phyloP scores from a whole-genome alignment of 2,888 invertebrate species.

The Notodromas monacha region DNA sequence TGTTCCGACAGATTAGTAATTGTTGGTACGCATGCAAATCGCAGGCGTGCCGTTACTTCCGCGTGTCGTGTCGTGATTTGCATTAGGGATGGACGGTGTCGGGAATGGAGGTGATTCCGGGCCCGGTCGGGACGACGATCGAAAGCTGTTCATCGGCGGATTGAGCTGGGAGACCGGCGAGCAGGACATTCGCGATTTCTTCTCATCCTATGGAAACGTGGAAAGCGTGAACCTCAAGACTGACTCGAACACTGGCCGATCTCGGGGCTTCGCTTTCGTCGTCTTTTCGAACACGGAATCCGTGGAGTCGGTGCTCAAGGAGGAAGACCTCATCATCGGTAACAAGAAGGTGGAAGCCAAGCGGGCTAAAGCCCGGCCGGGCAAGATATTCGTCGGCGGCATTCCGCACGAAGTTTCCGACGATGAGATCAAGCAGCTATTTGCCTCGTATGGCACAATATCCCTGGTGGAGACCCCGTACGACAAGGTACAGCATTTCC shows the following conservation, averaged over 20 bases:
- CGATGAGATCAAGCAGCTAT: constrained; percentile 17
- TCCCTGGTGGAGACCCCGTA: too few relatives aligned
- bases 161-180: constrained; percentile 8
- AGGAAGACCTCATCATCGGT: constrained; percentile 15
- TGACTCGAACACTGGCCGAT: constrained; percentile 17
- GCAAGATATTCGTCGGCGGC: constrained; percentile 19
- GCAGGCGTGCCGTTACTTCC: too few relatives aligned
- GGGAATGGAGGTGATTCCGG: too few relatives aligned
- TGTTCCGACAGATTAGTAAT: too few relatives aligned
- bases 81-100: too few relatives aligned
- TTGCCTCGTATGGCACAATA: constrained; percentile 18
- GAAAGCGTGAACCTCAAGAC: constrained; percentile 17
- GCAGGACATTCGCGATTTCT: constrained; percentile 13
- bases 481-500: too few relatives aligned
- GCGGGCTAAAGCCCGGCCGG: constrained; percentile 16
- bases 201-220: constrained; percentile 18
- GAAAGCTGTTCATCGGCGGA: constrained; percentile 9
- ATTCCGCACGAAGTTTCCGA: constrained; percentile 17
- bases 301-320: constrained; percentile 13
- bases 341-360: constrained; percentile 19
- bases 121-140: too few relatives aligned
- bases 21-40: too few relatives aligned
- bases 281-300: constrained; percentile 15
- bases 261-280: constrained; percentile 20
- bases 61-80: too few relatives aligned